Base-by-base conservation (phyloP, 1,140 invertebrate species). In the Uloborus diversus region DNA sequence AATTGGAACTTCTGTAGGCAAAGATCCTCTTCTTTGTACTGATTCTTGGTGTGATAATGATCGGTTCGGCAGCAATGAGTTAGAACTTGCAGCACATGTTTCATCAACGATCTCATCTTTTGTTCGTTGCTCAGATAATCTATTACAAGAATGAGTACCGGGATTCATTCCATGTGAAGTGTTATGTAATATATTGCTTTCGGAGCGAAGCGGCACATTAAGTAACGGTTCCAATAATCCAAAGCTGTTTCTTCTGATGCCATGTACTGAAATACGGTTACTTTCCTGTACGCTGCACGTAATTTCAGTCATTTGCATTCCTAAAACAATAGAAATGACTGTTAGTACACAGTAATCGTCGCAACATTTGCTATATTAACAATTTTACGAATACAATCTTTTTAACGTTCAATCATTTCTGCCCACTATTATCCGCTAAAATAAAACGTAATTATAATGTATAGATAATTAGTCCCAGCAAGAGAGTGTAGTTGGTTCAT, bases 21-120 rank as follows among this genome's bases (percentile, higher is more conserved):
- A 42, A n/a, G 81, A 82, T 37, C 79, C 79, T 49, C 81, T 69
- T 28, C 81, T 61, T 59, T 62, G 62, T 51, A 35, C 42, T 25
- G 35, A 51, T 59, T 49, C 14, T 47, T 75, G 71, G 17, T 33
- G 59, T n/a, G 56, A 42, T 49, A 32, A 75, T 64, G 59, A 53
- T 7, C 7, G n/a, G 51, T 42, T 51, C 20, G 71, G 37, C 35
- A 75, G 35, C 51, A 75, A 64, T 25, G 59, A 64, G 30, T 64
- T 42, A 33, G 71, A 75, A 42, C 27, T 62, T 33, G 71, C 23
- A 13, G 25, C 14, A 25, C 33, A 25, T 49, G n/a, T 73, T 14
- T 61, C 9, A 47, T 73, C 30, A 23, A 23, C 33, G 33, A 35
- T 4, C 27, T 70, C 70, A 30, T 75, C 59, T 56, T 62, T 62